These are phyloP conservation scores for Phoxinus phoxinus DNA, from an alignment of 2,113 vertebrate genomes.

Conservation along the genomic window DNA sequence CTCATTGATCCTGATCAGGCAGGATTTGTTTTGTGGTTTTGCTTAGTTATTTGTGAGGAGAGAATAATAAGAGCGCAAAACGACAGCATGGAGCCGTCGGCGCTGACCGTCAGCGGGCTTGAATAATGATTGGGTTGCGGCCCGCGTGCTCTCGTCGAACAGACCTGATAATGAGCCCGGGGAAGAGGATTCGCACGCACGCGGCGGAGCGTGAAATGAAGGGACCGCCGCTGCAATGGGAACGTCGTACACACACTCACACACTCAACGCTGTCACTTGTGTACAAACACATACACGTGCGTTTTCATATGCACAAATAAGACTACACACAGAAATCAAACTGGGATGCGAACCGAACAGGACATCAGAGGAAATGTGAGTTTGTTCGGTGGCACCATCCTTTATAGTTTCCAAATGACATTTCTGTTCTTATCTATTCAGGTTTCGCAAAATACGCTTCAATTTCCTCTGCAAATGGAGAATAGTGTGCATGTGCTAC, in stretches of 20 bases:
- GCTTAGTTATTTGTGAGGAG: slow-evolving; percentile 62
- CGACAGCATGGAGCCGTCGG: slow-evolving; percentile 63
- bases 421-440: slow-evolving; percentile 30
- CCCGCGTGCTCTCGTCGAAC: slow-evolving; percentile 67
- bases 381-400: slow-evolving; percentile 45
- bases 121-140: slow-evolving; percentile 75
- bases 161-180: slow-evolving; percentile 79
- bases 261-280: slow-evolving; percentile 34
- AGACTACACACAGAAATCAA: background rate
- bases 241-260: slow-evolving; percentile 65
- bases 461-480: slow-evolving; percentile 56
- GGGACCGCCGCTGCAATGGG: slow-evolving; percentile 73
- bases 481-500: slow-evolving; percentile 54
- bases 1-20: slow-evolving; percentile 42
- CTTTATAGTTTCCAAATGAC: slow-evolving; percentile 7
- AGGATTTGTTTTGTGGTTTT: slow-evolving; percentile 53
- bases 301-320: slow-evolving; percentile 24
- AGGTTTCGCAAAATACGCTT: slow-evolving; percentile 44
- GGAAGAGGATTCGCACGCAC: slow-evolving; percentile 78
- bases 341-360: background rate
- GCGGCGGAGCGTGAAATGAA: slow-evolving; percentile 81
- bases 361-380: slow-evolving; percentile 27
- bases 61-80: slow-evolving; percentile 68
- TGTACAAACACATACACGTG: slow-evolving; percentile 32
- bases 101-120: slow-evolving; percentile 68